phyloP scores from a whole-genome alignment of 1,140 invertebrate species.

The Akabosia matsudoensis region DNA sequence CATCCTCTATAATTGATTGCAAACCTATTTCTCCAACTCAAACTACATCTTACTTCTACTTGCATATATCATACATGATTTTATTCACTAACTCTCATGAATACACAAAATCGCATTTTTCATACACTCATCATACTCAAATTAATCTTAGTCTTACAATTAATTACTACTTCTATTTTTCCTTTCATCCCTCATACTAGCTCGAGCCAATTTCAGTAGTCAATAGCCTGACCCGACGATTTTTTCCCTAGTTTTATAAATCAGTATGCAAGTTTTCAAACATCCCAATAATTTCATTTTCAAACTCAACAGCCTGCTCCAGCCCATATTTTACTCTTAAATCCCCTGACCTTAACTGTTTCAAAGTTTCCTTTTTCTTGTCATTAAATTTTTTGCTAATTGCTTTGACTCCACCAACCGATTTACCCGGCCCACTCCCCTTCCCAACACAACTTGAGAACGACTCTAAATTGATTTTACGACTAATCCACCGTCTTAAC shows the following conservation, averaged over 20 bases:
- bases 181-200: too few species aligned
- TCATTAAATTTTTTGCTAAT: conserved; percentile 9
- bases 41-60: too few species aligned
- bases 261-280: conserved; percentile 9
- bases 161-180: too few species aligned
- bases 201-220: too few species aligned
- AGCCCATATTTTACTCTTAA: conserved; percentile 17
- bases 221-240: neutral
- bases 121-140: too few species aligned
- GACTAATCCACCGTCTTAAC: conserved; percentile 41
- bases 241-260: neutral
- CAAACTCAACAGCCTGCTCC: conserved; percentile 37
- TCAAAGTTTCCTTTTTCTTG: conserved; percentile 29
- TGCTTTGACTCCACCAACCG: neutral
- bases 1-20: too few species aligned
- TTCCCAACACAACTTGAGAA: neutral
- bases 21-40: too few species aligned
- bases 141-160: too few species aligned
- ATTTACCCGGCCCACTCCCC: neutral
- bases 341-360: conserved; percentile 33
- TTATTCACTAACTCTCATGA: too few species aligned
- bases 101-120: too few species aligned
- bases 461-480: conserved; percentile 27
- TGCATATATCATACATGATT: too few species aligned
- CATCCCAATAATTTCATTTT: conserved; percentile 30